A percentile compares a stretch with the other conserved stretches of the same genome.
Conservation (phyloP, 2,888 invertebrate genomes). For the Ectropis crepuscularia region DNA sequence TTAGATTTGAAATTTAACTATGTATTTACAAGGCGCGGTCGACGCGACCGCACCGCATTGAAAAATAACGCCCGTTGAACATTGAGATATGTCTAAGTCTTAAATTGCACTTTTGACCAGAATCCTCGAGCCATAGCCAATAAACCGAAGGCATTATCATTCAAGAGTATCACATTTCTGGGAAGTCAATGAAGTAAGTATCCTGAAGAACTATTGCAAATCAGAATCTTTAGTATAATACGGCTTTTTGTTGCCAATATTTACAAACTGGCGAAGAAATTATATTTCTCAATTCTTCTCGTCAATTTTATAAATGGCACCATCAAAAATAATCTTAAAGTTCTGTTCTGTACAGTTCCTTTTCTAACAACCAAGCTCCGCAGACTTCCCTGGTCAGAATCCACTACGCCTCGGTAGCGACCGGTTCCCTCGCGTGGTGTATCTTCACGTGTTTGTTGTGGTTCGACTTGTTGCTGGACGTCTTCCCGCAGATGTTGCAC, state of each 20-base stretch:
- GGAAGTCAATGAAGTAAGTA: not conserved
- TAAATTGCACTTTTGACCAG: constrained; percentile 21
- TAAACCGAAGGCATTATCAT: constrained; percentile 5
- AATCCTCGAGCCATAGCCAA: constrained; percentile 6
- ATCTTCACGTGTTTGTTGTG: constrained; percentile 96
- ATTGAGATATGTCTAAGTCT: constrained; percentile 19
- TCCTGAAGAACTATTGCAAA: not conserved
- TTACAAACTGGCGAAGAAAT: no score
- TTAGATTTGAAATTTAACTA: constrained; percentile 75
- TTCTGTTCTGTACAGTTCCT: not conserved
- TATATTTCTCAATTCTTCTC: no score
- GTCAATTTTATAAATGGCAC: no score
- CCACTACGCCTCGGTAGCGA: constrained; percentile 91
- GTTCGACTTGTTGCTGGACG: constrained; percentile 95
- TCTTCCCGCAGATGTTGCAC: constrained; percentile 95
- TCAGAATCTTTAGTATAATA: not conserved
- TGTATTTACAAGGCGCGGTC: constrained; percentile 66
- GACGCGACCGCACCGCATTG: constrained; percentile 13
- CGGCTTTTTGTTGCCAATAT: no score
- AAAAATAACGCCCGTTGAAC: constrained; percentile 7
- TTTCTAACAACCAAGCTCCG: not conserved
- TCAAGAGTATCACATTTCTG: constrained; percentile 14
- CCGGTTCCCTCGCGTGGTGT: constrained; percentile 94
- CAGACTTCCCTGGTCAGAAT: not conserved
- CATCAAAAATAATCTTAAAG: no score